Conservation (phyloP, 2,888 invertebrate genomes). For the Piscicola geometra region DNA sequence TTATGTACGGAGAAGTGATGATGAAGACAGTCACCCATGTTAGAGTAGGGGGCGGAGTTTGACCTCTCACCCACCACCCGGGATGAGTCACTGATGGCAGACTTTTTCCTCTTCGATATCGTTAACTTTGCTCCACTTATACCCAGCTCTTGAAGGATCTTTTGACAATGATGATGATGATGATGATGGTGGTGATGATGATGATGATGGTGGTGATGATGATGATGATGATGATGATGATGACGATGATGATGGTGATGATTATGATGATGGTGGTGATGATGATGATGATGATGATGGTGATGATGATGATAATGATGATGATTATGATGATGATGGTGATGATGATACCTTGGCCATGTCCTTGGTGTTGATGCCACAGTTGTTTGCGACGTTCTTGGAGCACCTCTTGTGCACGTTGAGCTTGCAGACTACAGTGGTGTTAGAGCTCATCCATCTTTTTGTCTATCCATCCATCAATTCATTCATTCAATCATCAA, state of each 20-base stretch:
- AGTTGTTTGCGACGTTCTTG: slow-evolving; percentile 98
- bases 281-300: slow-evolving; percentile 29
- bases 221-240: slow-evolving; percentile 39
- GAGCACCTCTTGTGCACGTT: slow-evolving; percentile 98
- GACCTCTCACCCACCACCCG: slow-evolving; percentile 24
- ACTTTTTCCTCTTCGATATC: slow-evolving; percentile 30
- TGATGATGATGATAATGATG: slow-evolving; percentile 29
- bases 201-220: slow-evolving; percentile 34
- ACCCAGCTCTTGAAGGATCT: slow-evolving; percentile 32
- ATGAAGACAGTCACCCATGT: slow-evolving; percentile 15
- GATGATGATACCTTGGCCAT: slow-evolving; percentile 65
- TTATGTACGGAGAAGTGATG: too few species aligned
- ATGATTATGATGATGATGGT: slow-evolving; percentile 33
- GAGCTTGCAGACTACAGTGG: slow-evolving; percentile 75
- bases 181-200: slow-evolving; percentile 26
- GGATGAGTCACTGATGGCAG: slow-evolving; percentile 29
- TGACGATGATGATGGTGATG: slow-evolving; percentile 37
- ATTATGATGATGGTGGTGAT: slow-evolving; percentile 35
- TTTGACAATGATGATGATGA: slow-evolving; percentile 17
- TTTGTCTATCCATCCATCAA: too few species aligned
- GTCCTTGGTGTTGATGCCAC: slow-evolving; percentile 92
- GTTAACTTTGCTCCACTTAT: slow-evolving; percentile 33
- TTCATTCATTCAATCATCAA: too few species aligned
- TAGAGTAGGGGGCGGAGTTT: slow-evolving; percentile 27
- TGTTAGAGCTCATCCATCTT: too few species aligned